These are phyloP conservation scores for Petrosia ficiformis DNA, from an alignment of 37 sponge, comb jelly and placozoan species.

Conservation along the genomic window DNA sequence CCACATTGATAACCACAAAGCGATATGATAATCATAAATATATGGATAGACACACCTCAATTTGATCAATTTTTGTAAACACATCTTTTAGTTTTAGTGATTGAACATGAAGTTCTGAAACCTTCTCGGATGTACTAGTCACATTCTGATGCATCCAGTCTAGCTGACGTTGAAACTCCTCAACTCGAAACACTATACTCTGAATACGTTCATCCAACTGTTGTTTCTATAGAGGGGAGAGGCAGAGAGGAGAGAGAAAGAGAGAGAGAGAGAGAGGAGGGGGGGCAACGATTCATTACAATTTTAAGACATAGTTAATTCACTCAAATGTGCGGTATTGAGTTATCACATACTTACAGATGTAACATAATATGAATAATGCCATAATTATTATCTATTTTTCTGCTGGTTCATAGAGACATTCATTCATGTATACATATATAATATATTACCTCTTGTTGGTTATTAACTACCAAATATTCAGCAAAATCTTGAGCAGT, in stretches of 20 bases:
- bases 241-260: no score
- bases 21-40: not conserved
- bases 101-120: slow-evolving; percentile 37
- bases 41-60: slow-evolving; percentile 41
- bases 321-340: no score
- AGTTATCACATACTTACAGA: no score
- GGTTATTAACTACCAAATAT: slow-evolving; percentile 58
- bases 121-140: slow-evolving; percentile 43
- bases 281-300: no score
- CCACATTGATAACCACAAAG: not conserved
- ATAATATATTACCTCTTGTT: slow-evolving; percentile 64
- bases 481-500: slow-evolving; percentile 49
- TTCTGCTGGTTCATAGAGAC: no score
- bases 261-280: no score
- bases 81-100: slow-evolving; percentile 40
- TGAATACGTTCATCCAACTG: slow-evolving; percentile 33
- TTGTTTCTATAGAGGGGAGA: slow-evolving; percentile 42
- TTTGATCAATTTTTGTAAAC: slow-evolving; percentile 59
- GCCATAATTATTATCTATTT: no score
- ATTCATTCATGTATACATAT: no score
- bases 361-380: no score
- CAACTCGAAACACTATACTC: slow-evolving; percentile 48
- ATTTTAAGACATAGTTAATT: no score
- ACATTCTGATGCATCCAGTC: slow-evolving; percentile 66
- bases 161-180: slow-evolving; percentile 74